Base-by-base conservation (phyloP, 2,797 vertebrate genomes). In the Malurus leucopterus region DNA sequence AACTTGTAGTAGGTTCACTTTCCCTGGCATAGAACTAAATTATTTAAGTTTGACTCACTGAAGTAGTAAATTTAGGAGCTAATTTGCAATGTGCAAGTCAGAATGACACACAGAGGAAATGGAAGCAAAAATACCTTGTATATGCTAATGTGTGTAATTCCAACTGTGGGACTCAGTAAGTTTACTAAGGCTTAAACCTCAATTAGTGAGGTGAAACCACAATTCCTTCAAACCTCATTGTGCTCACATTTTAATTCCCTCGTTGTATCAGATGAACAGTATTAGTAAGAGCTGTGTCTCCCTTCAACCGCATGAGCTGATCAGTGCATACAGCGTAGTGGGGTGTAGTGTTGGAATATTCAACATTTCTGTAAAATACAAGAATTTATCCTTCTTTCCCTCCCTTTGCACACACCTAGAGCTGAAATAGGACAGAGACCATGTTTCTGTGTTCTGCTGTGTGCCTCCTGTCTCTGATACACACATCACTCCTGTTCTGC, bases 1-100 rank as follows among this genome's bases (percentile, higher is more conserved):
- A 68, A 67, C 86, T 90, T 27, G 57, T 53, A 58, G 29, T 8
- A 64, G 47, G 61, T 43, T 67, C 57, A 46, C 64, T 77, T 84
- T 63, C 77, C 41, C 53, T 90, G 91, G 77, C 81, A 75, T 13
- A 29, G 47, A 90, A 27, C 65, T 84, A 68, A 90, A 91, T 94
- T 92, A 92, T 68, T 88, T 34, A 89, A 51, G 63, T 88, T 88
- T 74, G 67, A 63, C 74, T 94, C 72, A 29, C 72, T 47, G 58
- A 72, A 79, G 62, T 69, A 91, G 78, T 80, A 77, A 82, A 92
- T 78, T 74, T 69, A 67, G 54, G 72, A 92, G 64, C 55, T 78
- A 63, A 64, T 82, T 75, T 91, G 61, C 65, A 38, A 29, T 68
- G 47, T 73, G 90, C 29, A 89, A 76, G 71, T 51, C 50, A 29